Percentiles rank a stretch among this genome's conserved stretches.
These are phyloP conservation scores for Leptoclinus maculatus DNA, from an alignment of 2,797 vertebrate genomes.

Conservation along the genomic window DNA sequence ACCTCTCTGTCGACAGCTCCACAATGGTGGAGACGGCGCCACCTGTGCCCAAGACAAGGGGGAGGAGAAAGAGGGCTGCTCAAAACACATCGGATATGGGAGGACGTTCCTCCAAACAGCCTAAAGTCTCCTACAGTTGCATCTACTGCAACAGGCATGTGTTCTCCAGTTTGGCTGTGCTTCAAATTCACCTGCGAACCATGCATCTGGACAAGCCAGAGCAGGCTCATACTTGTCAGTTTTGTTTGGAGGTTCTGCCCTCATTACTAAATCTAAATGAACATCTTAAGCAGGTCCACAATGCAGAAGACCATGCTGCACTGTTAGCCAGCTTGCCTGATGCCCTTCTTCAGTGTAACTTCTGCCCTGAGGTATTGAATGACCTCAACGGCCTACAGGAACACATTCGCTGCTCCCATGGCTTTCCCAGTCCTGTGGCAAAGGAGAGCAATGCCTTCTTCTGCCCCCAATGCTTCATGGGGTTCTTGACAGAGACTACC, in stretches of 20 bases:
- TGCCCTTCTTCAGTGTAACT: constrained; percentile 97
- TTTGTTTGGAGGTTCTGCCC: constrained; percentile 96
- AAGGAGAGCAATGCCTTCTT: constrained; percentile 99
- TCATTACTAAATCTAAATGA: constrained; percentile 97
- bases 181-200: constrained; percentile 98
- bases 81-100: constrained; percentile 90
- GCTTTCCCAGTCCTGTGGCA: constrained; percentile 93
- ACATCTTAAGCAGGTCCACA: constrained; percentile 97
- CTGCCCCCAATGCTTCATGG: constrained; percentile 99
- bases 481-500: constrained; percentile 97
- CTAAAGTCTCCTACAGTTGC: constrained; percentile 97
- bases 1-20: constrained; percentile 97
- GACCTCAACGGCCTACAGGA: constrained; percentile 98
- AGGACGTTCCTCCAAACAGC: constrained; percentile 91
- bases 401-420: constrained; percentile 97
- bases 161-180: constrained; percentile 95
- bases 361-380: constrained; percentile 94
- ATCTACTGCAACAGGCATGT: constrained; percentile 98
- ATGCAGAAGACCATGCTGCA: constrained; percentile 90
- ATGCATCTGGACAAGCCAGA: constrained; percentile 98
- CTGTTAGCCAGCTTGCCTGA: constrained; percentile 92
- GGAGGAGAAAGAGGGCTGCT: constrained; percentile 91
- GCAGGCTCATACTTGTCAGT: constrained; percentile 98
- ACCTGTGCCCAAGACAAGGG: constrained; percentile 91
- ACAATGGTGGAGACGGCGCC: constrained; percentile 94